phyloP scores from a whole-genome alignment of 2,888 invertebrate species.

The Drosophila siamana region DNA sequence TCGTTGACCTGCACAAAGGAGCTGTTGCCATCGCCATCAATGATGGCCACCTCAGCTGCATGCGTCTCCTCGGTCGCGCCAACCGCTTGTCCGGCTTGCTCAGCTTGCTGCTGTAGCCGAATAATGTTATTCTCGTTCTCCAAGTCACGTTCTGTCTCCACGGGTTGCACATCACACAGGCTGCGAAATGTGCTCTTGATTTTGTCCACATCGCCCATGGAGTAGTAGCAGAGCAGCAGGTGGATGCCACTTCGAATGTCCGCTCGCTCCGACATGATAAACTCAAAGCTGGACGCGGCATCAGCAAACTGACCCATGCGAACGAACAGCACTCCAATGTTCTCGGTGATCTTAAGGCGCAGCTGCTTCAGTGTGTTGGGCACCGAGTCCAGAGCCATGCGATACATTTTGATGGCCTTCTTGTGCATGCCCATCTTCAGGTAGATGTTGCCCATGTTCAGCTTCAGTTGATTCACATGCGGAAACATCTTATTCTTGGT shows the following conservation, averaged over 20 bases:
- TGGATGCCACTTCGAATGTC: constrained; percentile 96
- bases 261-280: constrained; percentile 98
- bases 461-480: constrained; percentile 96
- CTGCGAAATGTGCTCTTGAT: constrained; percentile 97
- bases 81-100: constrained; percentile 55
- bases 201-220: constrained; percentile 95
- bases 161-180: constrained; percentile 92
- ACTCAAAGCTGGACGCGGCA: constrained; percentile 98
- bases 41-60: constrained; percentile 67
- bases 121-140: constrained; percentile 94
- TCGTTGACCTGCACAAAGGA: constrained; percentile 54
- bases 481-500: constrained; percentile 97
- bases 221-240: constrained; percentile 94
- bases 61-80: constrained; percentile 26
- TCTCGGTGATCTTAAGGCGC: constrained; percentile 98
- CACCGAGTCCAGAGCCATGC: constrained; percentile 99
- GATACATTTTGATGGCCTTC: constrained; percentile 98
- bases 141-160: constrained; percentile 85
- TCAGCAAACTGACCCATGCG: constrained; percentile 98
- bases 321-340: constrained; percentile 95
- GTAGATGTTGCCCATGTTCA: constrained; percentile 99
- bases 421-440: constrained; percentile 96
- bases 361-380: constrained; percentile 97
- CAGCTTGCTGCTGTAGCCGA: constrained; percentile 86
- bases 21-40: constrained; percentile 58